Evolutionary conservation across 2,888 invertebrate species (phyloP).

Genomic region (Melinopterus prodromus): DNA sequence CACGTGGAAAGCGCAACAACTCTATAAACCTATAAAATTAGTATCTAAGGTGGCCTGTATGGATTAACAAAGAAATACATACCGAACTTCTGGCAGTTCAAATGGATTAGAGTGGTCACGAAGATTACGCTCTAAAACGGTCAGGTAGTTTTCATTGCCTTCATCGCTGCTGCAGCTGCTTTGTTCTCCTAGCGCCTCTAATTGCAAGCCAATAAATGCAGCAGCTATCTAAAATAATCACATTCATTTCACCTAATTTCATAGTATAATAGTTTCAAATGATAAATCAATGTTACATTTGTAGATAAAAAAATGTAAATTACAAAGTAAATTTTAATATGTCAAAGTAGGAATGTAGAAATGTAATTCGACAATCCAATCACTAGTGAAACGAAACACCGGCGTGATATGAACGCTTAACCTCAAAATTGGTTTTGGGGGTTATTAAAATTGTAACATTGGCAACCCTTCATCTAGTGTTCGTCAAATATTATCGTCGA

Average conservation of each 20-base stretch:
- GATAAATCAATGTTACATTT: no score
- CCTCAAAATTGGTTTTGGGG: no score
- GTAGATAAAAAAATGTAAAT: no score
- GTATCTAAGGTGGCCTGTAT: background rate
- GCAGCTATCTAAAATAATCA: background rate
- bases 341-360: no score
- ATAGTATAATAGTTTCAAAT: no score
- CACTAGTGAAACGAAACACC: no score
- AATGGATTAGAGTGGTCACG: background rate
- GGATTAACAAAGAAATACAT: background rate
- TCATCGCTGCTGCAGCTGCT: background rate
- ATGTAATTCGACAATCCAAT: no score
- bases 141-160: background rate
- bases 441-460: no score
- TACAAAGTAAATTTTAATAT: no score
- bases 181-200: background rate
- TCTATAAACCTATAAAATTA: background rate
- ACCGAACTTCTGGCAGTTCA: background rate
- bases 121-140: background rate
- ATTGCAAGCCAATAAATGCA: background rate
- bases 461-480: no score
- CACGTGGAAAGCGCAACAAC: background rate
- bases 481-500: no score
- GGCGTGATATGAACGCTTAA: no score
- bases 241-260: background rate